Conservation (phyloP, 2,888 invertebrate species). For the Petrolisthes manimaculis region DNA sequence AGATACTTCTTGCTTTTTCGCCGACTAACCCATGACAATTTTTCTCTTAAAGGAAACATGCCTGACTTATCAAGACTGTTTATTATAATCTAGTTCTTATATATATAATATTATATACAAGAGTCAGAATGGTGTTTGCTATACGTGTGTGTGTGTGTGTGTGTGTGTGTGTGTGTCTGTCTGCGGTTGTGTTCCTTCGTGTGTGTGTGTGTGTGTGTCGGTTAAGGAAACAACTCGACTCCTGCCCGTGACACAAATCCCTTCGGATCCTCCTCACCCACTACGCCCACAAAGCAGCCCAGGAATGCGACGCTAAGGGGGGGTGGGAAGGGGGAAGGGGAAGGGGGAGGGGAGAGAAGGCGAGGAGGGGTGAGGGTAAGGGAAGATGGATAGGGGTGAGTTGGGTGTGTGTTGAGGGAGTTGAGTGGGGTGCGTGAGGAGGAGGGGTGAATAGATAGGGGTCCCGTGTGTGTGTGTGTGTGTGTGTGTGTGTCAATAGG, state of each 20-base stretch:
- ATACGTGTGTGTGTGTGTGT: too few species aligned
- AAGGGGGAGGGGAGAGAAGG: not conserved
- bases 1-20: too few species aligned
- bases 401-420: not conserved
- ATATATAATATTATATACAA: too few species aligned
- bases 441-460: not conserved
- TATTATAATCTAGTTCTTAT: too few species aligned
- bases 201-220: not conserved
- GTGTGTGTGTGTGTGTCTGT: constrained; percentile 26
- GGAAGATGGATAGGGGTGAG: not conserved
- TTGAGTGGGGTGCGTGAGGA: not conserved
- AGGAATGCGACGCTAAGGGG: not conserved
- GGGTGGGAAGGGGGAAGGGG: not conserved
- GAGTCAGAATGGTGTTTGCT: too few species aligned
- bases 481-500: not conserved
- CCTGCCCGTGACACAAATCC: too few species aligned
- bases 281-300: too few species aligned
- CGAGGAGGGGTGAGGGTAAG: not conserved
- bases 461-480: not conserved
- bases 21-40: too few species aligned
- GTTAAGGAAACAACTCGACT: too few species aligned
- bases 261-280: too few species aligned
- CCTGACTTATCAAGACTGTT: too few species aligned
- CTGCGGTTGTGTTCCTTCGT: not conserved
- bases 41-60: too few species aligned